phyloP scores from a whole-genome alignment of 2,797 vertebrate species.

The Glyptemys insculpta region DNA sequence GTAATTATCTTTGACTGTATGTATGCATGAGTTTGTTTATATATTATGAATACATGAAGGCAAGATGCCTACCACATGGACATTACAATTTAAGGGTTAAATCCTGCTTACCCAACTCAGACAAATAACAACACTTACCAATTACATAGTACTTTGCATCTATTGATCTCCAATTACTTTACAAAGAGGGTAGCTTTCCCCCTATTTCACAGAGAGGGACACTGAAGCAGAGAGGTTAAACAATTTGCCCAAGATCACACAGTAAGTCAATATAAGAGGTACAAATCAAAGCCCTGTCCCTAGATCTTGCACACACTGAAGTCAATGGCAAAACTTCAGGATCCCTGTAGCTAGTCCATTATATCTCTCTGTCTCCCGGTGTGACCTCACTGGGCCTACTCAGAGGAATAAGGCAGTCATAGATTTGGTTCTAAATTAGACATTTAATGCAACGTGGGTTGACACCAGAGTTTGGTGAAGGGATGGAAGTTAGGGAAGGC shows the following conservation, averaged over 20 bases:
- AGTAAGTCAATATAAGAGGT: background rate
- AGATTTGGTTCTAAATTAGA: background rate
- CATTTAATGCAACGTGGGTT: background rate
- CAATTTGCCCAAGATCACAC: fast-evolving
- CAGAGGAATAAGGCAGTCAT: background rate
- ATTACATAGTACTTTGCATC: background rate
- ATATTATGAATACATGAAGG: background rate
- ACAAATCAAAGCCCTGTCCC: background rate
- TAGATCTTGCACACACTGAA: background rate
- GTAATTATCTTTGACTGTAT: background rate
- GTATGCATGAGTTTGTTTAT: background rate
- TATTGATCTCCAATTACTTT: background rate
- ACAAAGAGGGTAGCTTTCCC: background rate
- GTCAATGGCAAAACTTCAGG: background rate
- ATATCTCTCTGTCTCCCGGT: background rate
- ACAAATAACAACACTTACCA: background rate
- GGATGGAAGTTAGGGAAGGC: background rate
- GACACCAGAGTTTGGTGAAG: background rate
- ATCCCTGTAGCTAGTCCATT: background rate
- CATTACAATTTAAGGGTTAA: background rate
- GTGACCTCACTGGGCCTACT: background rate
- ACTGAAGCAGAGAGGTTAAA: background rate
- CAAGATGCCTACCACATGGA: background rate
- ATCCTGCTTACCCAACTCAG: background rate
- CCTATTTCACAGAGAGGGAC: background rate